Evolutionary conservation across 2,113 vertebrate genomes (phyloP), one percentile per base, ranked within the genome.

Genomic region (Macrotus californicus): DNA sequence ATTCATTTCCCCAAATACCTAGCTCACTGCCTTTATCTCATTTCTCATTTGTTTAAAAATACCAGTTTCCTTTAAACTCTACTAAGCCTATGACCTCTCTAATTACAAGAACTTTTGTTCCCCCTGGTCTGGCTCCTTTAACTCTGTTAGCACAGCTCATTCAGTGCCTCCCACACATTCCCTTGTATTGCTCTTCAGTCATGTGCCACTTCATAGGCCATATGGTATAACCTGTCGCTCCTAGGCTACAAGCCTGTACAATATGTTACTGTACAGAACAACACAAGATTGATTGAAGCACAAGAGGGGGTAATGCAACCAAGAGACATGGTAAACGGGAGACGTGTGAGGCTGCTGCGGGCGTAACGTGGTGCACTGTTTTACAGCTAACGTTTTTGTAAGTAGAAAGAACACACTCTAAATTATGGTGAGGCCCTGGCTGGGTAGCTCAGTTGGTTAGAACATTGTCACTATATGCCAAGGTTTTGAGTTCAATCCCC

Each of bases 41-140:
- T 90, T 94, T 81, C n/a, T 83, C 34, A 36, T 29, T 84, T 76
- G 29, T 83, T 80, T 48, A 80, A 87, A 95, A 72, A 84, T 21
- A 29, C 29, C 29, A 21, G 67, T 50, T 66, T 46, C 14, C 77
- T 84, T 43, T 39, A 82, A 76, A 64, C 66, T 70, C 34, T 41
- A 50, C 21, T 83, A 24, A 87, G n/a, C 73, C 56, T 2, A 3
- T 77, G 69, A 24, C 79, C 4, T 76, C 26, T 83, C 14, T 87
- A 85, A 73, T 76, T 13, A 80, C 41, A 70, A 69, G 72, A 34
- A 50, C 14, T 39, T 22, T 61, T 39, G 21, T 2, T 6, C 15
- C 14, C 18, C 43, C 36, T 15, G 2, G 7, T 34, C 50, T n/a
- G 52, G 41, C 46, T 76, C 61, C 66, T 43, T 81, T 59, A 66